phyloP scores from a whole-genome alignment of 2,113 vertebrate species.

The Thalassoma bifasciatum region DNA sequence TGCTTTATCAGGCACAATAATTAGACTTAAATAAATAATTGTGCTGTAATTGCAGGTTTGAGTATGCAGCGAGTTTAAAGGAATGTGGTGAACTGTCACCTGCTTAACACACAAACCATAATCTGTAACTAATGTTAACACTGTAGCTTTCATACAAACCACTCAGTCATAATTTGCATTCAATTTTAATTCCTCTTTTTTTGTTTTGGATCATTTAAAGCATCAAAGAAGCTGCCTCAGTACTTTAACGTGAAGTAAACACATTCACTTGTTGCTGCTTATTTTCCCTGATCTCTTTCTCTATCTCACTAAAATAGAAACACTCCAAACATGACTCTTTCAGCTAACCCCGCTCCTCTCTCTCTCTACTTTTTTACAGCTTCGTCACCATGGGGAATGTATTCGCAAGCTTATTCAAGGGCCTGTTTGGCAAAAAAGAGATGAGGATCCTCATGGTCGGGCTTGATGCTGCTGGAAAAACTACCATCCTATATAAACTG shows the following conservation, averaged over 20 bases:
- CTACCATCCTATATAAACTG: conserved; percentile 91
- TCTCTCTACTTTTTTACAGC: conserved; percentile 44
- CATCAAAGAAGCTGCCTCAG: too few species aligned
- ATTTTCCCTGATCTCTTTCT: neutral
- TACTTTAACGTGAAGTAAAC: too few species aligned
- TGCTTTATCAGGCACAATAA: neutral
- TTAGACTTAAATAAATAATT: too few species aligned
- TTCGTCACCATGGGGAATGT: conserved; percentile 87
- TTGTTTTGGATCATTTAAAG: too few species aligned
- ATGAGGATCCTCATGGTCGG: conserved; percentile 93
- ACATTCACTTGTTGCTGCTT: neutral
- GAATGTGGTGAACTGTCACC: neutral
- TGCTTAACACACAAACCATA: neutral
- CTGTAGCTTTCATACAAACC: too few species aligned
- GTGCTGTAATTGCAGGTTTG: too few species aligned
- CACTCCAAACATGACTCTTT: neutral
- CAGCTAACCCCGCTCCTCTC: neutral
- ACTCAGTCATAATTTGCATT: neutral
- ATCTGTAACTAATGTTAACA: too few species aligned
- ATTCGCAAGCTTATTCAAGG: conserved; percentile 85
- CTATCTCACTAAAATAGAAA: conserved; percentile 8
- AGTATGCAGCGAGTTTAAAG: neutral
- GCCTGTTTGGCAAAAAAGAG: conserved; percentile 89
- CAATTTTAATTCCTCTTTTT: neutral
- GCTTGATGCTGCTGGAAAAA: conserved; percentile 90